Percentiles rank a stretch among this genome's conserved stretches.
phyloP scores from a whole-genome alignment of 2,797 vertebrate genomes.

The Platalea minor region DNA sequence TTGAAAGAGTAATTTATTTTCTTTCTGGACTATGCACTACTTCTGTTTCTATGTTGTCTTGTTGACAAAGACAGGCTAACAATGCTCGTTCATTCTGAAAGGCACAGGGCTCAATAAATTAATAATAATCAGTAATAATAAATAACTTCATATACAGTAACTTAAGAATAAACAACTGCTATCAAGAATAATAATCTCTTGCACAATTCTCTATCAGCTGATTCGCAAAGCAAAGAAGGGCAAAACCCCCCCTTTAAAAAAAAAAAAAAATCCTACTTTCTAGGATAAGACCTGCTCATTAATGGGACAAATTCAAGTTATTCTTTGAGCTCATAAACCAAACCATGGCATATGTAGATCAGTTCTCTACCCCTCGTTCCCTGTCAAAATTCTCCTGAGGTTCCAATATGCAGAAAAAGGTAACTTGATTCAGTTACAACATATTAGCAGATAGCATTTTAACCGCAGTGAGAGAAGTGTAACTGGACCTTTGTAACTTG shows the following conservation, averaged over 20 bases:
- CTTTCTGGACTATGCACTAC: background rate
- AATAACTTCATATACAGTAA: background rate
- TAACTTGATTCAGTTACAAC: background rate
- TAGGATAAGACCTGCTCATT: background rate
- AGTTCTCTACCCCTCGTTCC: background rate
- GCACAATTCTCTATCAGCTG: background rate
- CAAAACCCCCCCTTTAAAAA: accelerated
- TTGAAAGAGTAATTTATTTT: background rate
- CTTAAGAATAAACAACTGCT: background rate
- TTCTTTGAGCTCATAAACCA: background rate
- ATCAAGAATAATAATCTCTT: background rate
- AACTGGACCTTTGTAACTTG: background rate
- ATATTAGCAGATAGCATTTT: background rate
- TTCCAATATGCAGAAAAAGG: background rate
- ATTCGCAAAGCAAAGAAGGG: background rate
- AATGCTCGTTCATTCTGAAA: background rate
- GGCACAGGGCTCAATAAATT: background rate
- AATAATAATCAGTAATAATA: background rate
- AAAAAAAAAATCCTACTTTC: background rate
- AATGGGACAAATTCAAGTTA: background rate
- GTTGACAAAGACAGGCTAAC: background rate
- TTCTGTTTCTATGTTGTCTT: background rate
- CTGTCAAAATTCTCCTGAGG: background rate
- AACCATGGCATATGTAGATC: background rate
- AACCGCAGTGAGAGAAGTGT: background rate